Evolutionary conservation across 2,113 vertebrate species (phyloP), one percentile per base, ranked within the genome.

Genomic region (Puma concolor): DNA sequence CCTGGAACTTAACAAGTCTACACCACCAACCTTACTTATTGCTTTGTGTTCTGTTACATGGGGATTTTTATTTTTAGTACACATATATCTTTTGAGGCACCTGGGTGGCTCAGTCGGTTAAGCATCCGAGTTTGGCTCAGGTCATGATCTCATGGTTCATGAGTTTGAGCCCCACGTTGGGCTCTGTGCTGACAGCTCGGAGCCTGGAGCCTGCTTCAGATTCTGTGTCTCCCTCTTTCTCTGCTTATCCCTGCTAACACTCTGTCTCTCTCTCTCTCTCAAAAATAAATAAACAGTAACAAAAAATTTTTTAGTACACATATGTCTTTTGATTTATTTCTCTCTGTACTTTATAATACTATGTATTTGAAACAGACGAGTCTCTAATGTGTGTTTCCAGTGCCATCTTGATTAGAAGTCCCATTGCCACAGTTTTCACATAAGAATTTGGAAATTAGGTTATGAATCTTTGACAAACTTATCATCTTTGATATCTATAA

Each of bases 391-490:
- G 7, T 91, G 76, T 1, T 88, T 48, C 31, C 3, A 29, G 4
- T 72, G 33, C 33, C 60, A 36, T 66, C 60, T 72, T 94, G 31
- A 82, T 66, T 36, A 64, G 29, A 94, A 96, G 12, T 95, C 9
- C 23, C 92, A 2, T 89, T 41, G 63, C 19, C 50, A 48, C 29
- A 97, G 16, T 74, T 93, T 97, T 89, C 15, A 64, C 38, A 19
- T 94, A 86, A 80, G 8, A 64, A 83, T 92, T 96, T 96, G 48
- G 63, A 81, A 96, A 85, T 77, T 85, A 94, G 21, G 9, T 41
- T 86, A 38, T 72, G 23, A 87, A 76, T 95, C 25, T 92, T 94
- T 79, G 15, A 92, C 60, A 90, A 54, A 69, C 0, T 1, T 36
- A 25, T 66, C 41, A n/a, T 84, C 60, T 89, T 52, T 94, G 60